Evolutionary conservation across 2,797 vertebrate genomes (phyloP), one percentile per base, ranked within the genome.

Genomic region (Sylvia borin): DNA sequence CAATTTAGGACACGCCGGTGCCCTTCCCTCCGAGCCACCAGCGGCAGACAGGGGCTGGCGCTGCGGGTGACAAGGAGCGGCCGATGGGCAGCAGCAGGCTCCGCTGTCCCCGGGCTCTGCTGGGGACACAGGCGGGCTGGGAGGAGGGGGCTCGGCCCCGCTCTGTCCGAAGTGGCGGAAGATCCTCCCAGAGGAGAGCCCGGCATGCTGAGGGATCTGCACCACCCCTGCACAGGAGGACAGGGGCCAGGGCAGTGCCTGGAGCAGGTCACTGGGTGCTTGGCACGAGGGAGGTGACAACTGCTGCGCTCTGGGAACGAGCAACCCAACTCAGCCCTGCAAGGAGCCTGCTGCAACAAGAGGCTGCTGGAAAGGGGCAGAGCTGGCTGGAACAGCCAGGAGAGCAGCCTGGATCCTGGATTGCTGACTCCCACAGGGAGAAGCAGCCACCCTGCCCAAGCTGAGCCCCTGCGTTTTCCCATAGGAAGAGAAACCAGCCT

Each of bases 31-130:
- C 0, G 0, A 58, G 73, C 17, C 5, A 38, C 29, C 74, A 22
- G 70, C 0, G 0, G 45, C 70, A 72, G 43, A 0, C 22, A 38
- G n/a, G 36, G 36, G 3, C 4, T 70, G 58, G 20, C 36, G 57
- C 25, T 12, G 42, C 20, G 67, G 74, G 29, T n/a, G 43, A 31
- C 1, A 3, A 43, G 61, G 73, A n/a, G 27, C 0, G 0, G 31
- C 53, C 4, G 4, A 34, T 0, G 3, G 74, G 54, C 58, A 72
- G 73, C 61, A 48, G 21, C 9, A 16, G 42, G 40, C 55, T 36
- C 36, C 10, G 36, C 66, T 34, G 2, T 4, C 57, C 34, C 31
- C 5, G 22, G 51, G 51, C 65, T 26, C 29, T 27, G 1, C 11
- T 1, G 38, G 29, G 45, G 32, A 25, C 57, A 51, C 27, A 80